Percentiles rank a stretch among this genome's conserved stretches.
Evolutionary conservation across 1,140 invertebrate species (phyloP).

Genomic region (Pseudomyrmex flavicornis): DNA sequence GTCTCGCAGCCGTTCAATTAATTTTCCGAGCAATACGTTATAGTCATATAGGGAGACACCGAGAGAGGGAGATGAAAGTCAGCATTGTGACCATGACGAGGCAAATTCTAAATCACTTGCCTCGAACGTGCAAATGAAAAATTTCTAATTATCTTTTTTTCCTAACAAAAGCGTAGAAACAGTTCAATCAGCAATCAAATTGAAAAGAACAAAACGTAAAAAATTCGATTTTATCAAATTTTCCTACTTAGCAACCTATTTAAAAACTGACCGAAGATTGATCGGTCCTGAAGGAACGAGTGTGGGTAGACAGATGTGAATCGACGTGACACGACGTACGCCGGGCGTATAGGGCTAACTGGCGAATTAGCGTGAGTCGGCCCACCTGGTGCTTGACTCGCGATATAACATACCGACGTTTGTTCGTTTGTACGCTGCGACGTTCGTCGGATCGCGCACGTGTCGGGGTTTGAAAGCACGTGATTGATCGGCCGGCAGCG

Average conservation of each 20-base stretch:
- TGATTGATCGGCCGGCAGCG: constrained; percentile 41
- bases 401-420: constrained; percentile 39
- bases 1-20: constrained; percentile 76
- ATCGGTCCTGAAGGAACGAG: not conserved
- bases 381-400: constrained; percentile 52
- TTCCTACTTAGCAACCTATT: no score
- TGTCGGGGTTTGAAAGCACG: constrained; percentile 39
- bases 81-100: not conserved
- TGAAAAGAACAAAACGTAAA: not conserved
- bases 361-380: constrained; percentile 38
- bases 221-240: not conserved
- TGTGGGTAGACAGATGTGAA: constrained; percentile 43
- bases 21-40: constrained; percentile 76
- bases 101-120: not conserved
- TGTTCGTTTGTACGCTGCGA: constrained; percentile 33
- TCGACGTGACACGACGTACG: constrained; percentile 34
- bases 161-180: not conserved
- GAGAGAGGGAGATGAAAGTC: not conserved
- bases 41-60: constrained; percentile 4
- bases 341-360: constrained; percentile 27
- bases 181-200: not conserved
- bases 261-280: not conserved
- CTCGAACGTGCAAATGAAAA: not conserved
- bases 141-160: not conserved
- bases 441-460: constrained; percentile 38